Base-by-base conservation (phyloP, 2,797 vertebrate genomes). In the Galaxias olidus region DNA sequence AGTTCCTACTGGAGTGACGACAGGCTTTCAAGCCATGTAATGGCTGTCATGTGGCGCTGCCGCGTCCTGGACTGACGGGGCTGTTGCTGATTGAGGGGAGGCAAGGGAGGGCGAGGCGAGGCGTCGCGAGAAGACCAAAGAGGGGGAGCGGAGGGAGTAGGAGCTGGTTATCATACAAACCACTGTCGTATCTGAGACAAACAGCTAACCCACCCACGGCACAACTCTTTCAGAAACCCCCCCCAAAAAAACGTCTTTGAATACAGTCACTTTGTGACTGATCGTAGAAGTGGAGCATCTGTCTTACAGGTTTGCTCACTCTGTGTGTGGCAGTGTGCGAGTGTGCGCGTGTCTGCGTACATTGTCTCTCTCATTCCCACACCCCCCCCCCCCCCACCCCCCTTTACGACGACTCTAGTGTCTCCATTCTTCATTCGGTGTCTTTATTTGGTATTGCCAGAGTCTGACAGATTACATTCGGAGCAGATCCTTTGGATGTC, bases 21-120 rank as follows among this genome's bases (percentile, higher is more conserved):
- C 43, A 48, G 44, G n/a, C 61, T 59, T 59, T 59, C 49, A 63
- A 66, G 49, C 15, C 56, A 51, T 49, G 20, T 51, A 64, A 70
- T 59, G 60, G 42, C 62, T 59, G 72, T 49, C 59, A 45, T 14
- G 52, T 57, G 44, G 42, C 51, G 48, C 56, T 5, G 20, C 11
- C 18, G 9, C 53, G 41, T n/a, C 11, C 40, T 52, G 50, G 50
- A 52, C 49, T 44, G 61, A 20, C 50, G 43, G 61, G 44, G 8
- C 17, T 14, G 8, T 43, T 17, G 50, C 49, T 18, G 58, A 30
- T 30, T 59, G 44, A 53, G 15, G 9, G 4, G 4, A 19, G 62
- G 43, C 43, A 6, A 4, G 52, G 52, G 14, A 13, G 44, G 43
- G 46, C 5, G 3, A 14, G 17, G 45, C 2, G 10, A 57, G 10